Conservation (phyloP, 2,888 invertebrate species). For the Rhyacophila evoluta region DNA sequence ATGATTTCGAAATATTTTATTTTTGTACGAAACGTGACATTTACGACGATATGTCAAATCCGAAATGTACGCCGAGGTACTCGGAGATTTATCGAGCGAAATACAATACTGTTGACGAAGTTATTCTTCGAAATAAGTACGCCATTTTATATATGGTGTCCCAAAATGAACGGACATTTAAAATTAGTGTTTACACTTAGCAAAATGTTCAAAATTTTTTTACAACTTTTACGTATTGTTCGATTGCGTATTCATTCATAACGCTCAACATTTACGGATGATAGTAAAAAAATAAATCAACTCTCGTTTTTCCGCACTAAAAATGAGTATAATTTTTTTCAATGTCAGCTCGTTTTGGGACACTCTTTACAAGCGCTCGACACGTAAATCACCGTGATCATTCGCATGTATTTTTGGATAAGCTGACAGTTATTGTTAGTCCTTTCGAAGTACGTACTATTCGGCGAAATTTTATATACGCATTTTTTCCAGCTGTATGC, state of each 20-base stretch:
- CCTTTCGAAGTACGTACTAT: background rate
- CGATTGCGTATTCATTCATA: too few relatives aligned
- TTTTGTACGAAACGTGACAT: background rate
- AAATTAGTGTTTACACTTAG: too few relatives aligned
- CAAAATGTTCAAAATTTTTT: too few relatives aligned
- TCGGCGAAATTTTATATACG: background rate
- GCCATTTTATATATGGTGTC: background rate
- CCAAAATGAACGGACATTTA: background rate
- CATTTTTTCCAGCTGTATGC: background rate
- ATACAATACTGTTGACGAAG: background rate
- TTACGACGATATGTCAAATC: background rate
- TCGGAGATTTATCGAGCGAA: background rate
- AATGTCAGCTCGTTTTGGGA: too few relatives aligned
- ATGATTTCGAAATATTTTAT: background rate
- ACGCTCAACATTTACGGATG: too few relatives aligned
- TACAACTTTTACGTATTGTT: too few relatives aligned
- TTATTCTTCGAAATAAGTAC: too few relatives aligned
- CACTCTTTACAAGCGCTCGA: too few relatives aligned
- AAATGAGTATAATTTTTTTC: too few relatives aligned
- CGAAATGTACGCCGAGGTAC: background rate
- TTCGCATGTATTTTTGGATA: background rate
- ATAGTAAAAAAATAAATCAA: too few relatives aligned
- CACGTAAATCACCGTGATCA: background rate
- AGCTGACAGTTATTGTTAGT: background rate
- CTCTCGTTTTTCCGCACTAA: too few relatives aligned